Evolutionary conservation across 37 sponge, comb jelly and placozoan species (phyloP), one percentile per base, ranked within the genome.

Genomic region (Theonella swinhoei): DNA sequence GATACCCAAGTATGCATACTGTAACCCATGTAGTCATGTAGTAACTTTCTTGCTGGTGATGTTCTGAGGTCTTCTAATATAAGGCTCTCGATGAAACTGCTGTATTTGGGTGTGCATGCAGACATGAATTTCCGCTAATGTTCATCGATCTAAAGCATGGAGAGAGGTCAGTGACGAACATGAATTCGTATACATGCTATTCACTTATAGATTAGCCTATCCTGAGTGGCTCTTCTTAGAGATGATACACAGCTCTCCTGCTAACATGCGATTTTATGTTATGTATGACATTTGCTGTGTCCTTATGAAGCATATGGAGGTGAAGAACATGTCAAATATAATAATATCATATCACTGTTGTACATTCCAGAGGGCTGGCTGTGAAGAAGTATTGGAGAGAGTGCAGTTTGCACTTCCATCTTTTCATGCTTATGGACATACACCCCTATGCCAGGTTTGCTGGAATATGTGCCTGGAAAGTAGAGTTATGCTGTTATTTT

Each of bases 31-130:
- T 62, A 80, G 80, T 68, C 4, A 8, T 80, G 80, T 29, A 80
- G 32, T 39, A 22, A 60, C 63, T 80, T 80, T 39, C 25, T 80
- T 24, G 80, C 80, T 36, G 80, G 80, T 35, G 38, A 80, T 42
- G 23, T 65, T 3, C 11, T 80, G 28, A 3, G 80, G 39, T 68
- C 70, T 1, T 37, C 80, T 7, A 67, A 25, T 31, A 65, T 39
- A 29, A 67, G 33, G 80, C 80, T 39, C 70, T 80, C 25, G 80
- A 80, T 80, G 80, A 80, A 31, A 80, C 80, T 39, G 80, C 69
- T 26, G 34, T 80, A 30, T 80, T 80, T 67, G 80, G 80, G 2
- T 80, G 80, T 80, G 80, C 80, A 17, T 80, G 80, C 39, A 64
- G 80, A 9, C 80, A 80, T 80, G 80, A 80, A 80, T 62, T 80